Base-by-base conservation (phyloP, 1,140 invertebrate species). In the Drosophila nasuta region DNA sequence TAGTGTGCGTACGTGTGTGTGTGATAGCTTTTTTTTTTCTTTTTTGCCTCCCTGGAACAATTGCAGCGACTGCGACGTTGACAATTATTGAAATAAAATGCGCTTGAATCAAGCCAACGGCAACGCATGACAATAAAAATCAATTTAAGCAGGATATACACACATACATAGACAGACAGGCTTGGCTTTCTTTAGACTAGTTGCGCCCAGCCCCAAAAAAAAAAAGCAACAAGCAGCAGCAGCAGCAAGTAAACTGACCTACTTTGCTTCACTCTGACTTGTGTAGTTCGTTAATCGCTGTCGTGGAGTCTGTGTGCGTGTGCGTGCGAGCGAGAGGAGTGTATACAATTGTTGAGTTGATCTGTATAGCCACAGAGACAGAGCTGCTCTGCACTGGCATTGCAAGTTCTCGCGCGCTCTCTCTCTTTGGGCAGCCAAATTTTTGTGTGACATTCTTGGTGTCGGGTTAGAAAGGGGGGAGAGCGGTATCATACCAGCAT, bases 201-300 rank as follows among this genome's bases (percentile, higher is more conserved):
- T 75, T 70, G 78, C 74, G 13, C 58, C 11, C 38, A 45, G 49
- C 15, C 25, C 45, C 0, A n/a, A 25, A 25, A 25, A 25, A 25
- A 73, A 46, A 38, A 75, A 75, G 25, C 49, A 59, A 46, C 35
- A 65, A 56, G 58, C 58, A 7, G 7, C 30, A 38, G 6, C 33
- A 35, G 35, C 6, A 38, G 7, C 35, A 45, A 70, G 28, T 63
- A 71, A 77, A 62, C 75, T 77, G 73, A 75, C 82, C 82, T 82
- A 88, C 77, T 87, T 87, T 75, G 70, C 63, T 68, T 20, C 13
- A 60, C 67, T 75, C 67, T 62, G 66, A 74, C 77, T 77, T 79
- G 75, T 68, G 71, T 68, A 52, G 70, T 54, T 52, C 20, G 17
- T 52, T 33, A 33, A 30, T 11, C 56, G 48, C 15, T 56, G 20